Evolutionary conservation across 2,888 invertebrate species (phyloP), one percentile per base, ranked within the genome.

Genomic region (Lycaena phlaeas): DNA sequence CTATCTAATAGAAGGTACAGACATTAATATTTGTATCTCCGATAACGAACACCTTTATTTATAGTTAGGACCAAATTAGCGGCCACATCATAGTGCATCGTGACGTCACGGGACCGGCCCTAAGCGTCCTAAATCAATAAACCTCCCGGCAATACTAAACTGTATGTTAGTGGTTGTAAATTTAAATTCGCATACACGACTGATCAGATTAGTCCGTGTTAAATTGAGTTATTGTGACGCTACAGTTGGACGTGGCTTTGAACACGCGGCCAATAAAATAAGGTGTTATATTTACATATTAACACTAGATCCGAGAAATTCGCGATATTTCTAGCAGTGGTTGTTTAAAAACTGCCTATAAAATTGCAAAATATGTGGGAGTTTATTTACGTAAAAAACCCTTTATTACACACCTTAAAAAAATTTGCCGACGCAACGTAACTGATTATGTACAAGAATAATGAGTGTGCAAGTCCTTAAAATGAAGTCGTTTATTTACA

Each of bases 261-360:
- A 28, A 43, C 31, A 38, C 42, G 38, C 42, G 31, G 49, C 48
- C 48, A 50, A 50, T 41, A 38, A 27, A 22, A n/a, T n/a, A n/a
- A 46, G 43, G 41, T 22, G 14, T 36, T 17, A 29, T 40, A 34
- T 9, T 22, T 22, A 22, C 22, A 9, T 2, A 2, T 22, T 22
- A 22, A 22, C 5, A 22, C 22, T 22, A 22, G 22, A 9, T 6
- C 5, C 2, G 9, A 22, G 22, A 22, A 22, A 9, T 22, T 22
- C 22, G 9, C 5, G 22, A n/a, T 22, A 22, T 22, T 22, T 22
- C 22, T n/a, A n/a, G n/a, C n/a, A n/a, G n/a, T n/a, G n/a, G n/a
- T n/a, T n/a, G n/a, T n/a, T n/a, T n/a, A n/a, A n/a, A n/a, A n/a
- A n/a, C n/a, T n/a, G n/a, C n/a, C n/a, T n/a, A n/a, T n/a, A n/a